Evolutionary conservation across 2,797 vertebrate genomes (phyloP), one percentile per base, ranked within the genome.

Genomic region (Chaenodraco wilsoni): DNA sequence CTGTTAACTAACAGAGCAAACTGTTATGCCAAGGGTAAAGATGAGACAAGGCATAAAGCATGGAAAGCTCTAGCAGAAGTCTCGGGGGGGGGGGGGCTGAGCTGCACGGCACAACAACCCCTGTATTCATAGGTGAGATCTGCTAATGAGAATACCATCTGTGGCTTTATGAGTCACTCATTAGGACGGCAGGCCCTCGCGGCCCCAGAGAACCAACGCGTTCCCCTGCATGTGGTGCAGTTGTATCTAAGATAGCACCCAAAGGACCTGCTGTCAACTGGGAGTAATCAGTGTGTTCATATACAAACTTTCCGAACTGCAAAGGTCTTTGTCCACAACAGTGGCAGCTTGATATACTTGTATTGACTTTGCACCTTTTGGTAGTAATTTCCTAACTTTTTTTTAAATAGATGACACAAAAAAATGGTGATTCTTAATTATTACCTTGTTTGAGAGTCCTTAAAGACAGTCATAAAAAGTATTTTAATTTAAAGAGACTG

Each of bases 131-230:
- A 87, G 82, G 74, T 81, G 64, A 63, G 41, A 65, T 69, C 55
- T 64, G 58, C 78, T 88, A 84, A 92, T 88, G 78, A 86, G 76
- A 78, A 76, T 76, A 55, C 72, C 85, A 85, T 85, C 82, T 81
- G 79, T 65, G 49, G 78, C 72, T 87, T 86, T 65, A 78, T 66
- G 73, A 87, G 80, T 76, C 79, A 82, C 65, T 84, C 57, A 85
- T 86, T 72, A 84, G 56, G 33, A 69, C 65, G 76, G 69, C 65
- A 71, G 68, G 60, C 19, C 41, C 15, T 15, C 41, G 44, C 40
- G 58, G 40, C 43, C 81, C 62, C 74, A 54, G 41, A 77, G 60
- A 67, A 71, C 49, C 12, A 13, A 56, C 51, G 16, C 37, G 68
- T 67, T 84, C 61, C 57, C 19, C 48, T 69, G 56, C 16, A 56